phyloP scores from a whole-genome alignment of 2,113 vertebrate genomes.

The Diglossa brunneiventris region DNA sequence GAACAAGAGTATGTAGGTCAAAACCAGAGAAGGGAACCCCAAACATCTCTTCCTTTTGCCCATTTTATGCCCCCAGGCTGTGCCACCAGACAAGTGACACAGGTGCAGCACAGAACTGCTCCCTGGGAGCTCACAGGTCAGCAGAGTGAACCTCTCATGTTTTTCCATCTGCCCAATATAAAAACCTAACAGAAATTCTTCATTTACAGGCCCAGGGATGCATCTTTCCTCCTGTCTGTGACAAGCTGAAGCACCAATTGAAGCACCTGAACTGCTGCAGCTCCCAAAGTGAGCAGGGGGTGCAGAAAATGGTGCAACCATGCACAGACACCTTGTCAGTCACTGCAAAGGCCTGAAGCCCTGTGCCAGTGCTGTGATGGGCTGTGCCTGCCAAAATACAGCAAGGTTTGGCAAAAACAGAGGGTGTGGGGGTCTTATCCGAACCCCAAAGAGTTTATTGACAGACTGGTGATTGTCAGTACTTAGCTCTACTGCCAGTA shows the following conservation, averaged over 20 bases:
- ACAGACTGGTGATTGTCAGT: neutral
- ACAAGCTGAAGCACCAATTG: neutral
- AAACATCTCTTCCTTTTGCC: fast-evolving
- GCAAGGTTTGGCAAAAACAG: neutral
- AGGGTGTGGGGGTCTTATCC: neutral
- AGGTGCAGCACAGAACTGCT: fast-evolving
- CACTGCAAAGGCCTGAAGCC: neutral
- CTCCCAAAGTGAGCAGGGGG: neutral
- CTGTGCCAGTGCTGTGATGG: fast-evolving
- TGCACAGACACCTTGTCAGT: neutral
- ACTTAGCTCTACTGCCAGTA: neutral
- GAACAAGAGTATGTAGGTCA: fast-evolving
- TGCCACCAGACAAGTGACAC: neutral
- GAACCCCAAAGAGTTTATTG: neutral
- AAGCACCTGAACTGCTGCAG: neutral
- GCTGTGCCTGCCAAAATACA: neutral
- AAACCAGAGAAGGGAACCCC: neutral
- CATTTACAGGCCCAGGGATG: neutral
- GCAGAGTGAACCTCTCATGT: fast-evolving
- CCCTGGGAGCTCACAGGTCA: neutral
- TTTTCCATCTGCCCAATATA: neutral
- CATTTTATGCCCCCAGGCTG: fast-evolving
- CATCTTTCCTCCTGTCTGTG: neutral
- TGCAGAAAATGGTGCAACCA: neutral
- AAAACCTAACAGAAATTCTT: neutral